phyloP scores from a whole-genome alignment of 1,140 invertebrate genomes.

The Ips typographus region DNA sequence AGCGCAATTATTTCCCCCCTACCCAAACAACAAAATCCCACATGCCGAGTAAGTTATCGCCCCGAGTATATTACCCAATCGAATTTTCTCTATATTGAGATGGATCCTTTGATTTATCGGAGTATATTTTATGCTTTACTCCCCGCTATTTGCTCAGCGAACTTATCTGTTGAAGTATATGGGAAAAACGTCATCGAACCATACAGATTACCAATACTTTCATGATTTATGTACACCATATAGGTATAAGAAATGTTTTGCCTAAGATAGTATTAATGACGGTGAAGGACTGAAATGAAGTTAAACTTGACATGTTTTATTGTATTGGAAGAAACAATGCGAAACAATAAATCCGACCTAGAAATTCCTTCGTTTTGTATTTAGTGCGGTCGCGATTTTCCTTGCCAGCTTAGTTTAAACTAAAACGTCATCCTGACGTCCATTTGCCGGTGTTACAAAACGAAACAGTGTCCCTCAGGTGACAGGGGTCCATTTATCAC shows the following conservation, averaged over 20 bases:
- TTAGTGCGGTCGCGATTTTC: not conserved
- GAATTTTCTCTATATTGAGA: constrained; percentile 9
- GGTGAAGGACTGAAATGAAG: not conserved
- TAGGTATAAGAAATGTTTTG: not conserved
- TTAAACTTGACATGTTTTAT: constrained; percentile 5
- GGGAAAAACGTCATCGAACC: constrained; percentile 2
- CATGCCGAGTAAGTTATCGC: not conserved
- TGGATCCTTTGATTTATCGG: constrained; percentile 6
- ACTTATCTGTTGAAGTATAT: not conserved
- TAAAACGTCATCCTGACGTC: not conserved
- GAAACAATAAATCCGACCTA: not conserved
- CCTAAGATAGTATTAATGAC: not conserved
- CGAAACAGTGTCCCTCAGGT: constrained; percentile 29
- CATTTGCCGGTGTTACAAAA: constrained; percentile 12
- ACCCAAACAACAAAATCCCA: too few species aligned
- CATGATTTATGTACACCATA: not conserved
- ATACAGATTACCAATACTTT: constrained; percentile 1
- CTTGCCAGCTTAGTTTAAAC: not conserved
- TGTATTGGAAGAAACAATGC: constrained; percentile 2
- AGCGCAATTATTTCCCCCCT: too few species aligned
- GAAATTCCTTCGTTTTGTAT: constrained; percentile 1
- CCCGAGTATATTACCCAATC: constrained; percentile 1
- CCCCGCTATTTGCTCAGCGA: not conserved
- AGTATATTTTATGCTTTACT: constrained; percentile 11
- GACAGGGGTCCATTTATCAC: constrained; percentile 33